phyloP scores from a whole-genome alignment of 2,888 invertebrate species.

The Acrocyrtus sp. region DNA sequence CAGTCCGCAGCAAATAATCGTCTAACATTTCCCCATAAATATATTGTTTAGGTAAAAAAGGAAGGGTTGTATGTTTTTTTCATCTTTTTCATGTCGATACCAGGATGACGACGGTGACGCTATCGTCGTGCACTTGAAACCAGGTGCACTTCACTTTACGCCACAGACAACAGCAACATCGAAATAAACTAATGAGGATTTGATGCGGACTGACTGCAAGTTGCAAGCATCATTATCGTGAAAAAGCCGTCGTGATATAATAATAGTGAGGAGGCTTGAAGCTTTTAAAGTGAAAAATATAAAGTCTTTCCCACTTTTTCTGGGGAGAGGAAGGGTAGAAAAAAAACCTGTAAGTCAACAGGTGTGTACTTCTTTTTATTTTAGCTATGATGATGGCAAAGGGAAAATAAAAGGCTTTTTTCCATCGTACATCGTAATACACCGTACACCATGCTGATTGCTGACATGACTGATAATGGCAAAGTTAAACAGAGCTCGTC shows the following conservation, averaged over 20 bases:
- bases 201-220: neutral
- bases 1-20: too few relatives aligned
- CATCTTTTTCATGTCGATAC: neutral
- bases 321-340: conserved; percentile 22
- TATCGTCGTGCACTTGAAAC: neutral
- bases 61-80: conserved; percentile 6
- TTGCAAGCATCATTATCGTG: neutral
- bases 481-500: too few relatives aligned
- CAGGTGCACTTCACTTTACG: too few relatives aligned
- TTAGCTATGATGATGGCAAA: too few relatives aligned
- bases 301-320: neutral
- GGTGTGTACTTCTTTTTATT: too few relatives aligned
- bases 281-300: too few relatives aligned
- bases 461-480: neutral
- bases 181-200: neutral
- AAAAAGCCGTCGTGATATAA: neutral
- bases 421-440: neutral
- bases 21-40: too few relatives aligned
- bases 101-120: neutral
- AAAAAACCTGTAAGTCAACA: conserved; percentile 20
- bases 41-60: neutral
- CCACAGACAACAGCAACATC: neutral
- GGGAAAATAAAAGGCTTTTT: neutral
- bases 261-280: neutral
- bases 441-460: too few relatives aligned